Conservation (phyloP, 2,113 vertebrate genomes). For the Hipposideros armiger region DNA sequence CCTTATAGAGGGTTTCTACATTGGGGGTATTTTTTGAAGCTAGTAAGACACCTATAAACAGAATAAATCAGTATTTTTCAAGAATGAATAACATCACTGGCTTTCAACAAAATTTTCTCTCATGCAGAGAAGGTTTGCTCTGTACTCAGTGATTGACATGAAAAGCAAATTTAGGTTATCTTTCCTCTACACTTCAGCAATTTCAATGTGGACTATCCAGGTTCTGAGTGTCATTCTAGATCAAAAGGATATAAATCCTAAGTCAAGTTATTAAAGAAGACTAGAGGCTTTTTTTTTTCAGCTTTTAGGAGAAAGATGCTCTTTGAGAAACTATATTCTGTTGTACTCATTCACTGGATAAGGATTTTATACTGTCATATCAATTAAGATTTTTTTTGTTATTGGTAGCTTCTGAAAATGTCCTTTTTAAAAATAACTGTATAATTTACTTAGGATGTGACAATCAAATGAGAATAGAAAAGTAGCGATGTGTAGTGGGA, state of each 20-base stretch:
- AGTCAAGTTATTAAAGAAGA: conserved; percentile 26
- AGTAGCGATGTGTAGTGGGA: background rate
- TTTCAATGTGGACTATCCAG: conserved; percentile 73
- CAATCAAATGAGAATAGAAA: conserved; percentile 35
- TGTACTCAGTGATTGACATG: conserved; percentile 72
- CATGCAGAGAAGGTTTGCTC: conserved; percentile 62
- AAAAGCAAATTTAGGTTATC: conserved; percentile 81
- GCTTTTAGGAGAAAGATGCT: background rate
- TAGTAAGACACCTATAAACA: background rate
- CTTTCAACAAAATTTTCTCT: conserved; percentile 58
- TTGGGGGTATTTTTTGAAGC: background rate
- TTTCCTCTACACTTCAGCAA: conserved; percentile 79
- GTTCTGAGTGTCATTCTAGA: conserved; percentile 79
- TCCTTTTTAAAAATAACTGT: conserved; percentile 46
- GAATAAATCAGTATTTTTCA: conserved; percentile 33
- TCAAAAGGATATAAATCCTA: conserved; percentile 67
- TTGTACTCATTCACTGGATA: background rate
- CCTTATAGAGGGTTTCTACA: background rate
- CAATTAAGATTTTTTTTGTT: background rate
- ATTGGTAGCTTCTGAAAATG: conserved; percentile 15
- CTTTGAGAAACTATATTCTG: background rate
- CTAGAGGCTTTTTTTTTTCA: background rate
- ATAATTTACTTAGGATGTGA: conserved; percentile 10
- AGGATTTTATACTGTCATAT: background rate
- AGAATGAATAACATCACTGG: conserved; percentile 38